These are phyloP conservation scores for Tupaia chinensis DNA, from an alignment of 2,113 vertebrate genomes.

Conservation along the genomic window DNA sequence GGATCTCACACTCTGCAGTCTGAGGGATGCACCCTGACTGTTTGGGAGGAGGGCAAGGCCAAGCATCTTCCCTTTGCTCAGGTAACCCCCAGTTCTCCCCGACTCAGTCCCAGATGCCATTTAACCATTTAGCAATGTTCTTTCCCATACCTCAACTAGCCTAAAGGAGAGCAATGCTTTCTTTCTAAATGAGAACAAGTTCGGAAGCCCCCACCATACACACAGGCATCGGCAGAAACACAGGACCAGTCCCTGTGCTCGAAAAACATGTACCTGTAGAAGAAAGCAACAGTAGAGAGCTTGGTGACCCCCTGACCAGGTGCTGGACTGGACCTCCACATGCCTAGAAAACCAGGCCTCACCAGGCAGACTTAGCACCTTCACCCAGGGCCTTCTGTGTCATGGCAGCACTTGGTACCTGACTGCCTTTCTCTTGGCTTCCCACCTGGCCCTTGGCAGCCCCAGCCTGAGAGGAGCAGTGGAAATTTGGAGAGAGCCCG, in stretches of 20 bases:
- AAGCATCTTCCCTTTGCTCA: background rate
- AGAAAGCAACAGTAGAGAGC: background rate
- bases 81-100: background rate
- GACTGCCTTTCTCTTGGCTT: background rate
- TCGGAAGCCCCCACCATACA: background rate
- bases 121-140: too few relatives aligned
- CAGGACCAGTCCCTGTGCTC: background rate
- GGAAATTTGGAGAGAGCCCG: background rate
- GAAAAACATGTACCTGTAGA: background rate
- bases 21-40: background rate
- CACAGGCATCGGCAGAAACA: background rate
- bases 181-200: background rate
- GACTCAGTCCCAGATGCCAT: too few relatives aligned
- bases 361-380: background rate
- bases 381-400: fast-evolving
- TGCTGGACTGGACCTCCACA: background rate
- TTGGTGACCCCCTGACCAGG: too few relatives aligned
- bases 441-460: background rate
- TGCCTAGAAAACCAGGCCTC: fast-evolving
- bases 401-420: fast-evolving
- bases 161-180: background rate
- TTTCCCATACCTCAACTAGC: background rate
- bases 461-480: background rate
- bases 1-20: background rate
- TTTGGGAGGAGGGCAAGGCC: fast-evolving